Conservation (phyloP, 2,113 vertebrate species). For the Kryptolebias marmoratus region DNA sequence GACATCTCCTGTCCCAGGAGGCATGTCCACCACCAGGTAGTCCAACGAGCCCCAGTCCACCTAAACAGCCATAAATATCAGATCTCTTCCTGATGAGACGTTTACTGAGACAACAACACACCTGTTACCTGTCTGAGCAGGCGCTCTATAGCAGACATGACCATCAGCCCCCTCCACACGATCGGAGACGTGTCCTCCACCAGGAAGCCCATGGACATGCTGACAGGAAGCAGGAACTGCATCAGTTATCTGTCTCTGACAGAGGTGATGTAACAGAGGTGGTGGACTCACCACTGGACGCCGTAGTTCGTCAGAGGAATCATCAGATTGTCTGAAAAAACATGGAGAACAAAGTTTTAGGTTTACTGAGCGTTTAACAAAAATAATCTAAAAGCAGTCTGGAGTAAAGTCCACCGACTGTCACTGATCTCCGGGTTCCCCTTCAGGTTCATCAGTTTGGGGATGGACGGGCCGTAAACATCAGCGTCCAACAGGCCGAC, state of each 20-base stretch:
- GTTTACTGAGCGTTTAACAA: fast-evolving
- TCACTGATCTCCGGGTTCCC: slow-evolving; percentile 91
- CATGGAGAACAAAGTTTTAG: neutral
- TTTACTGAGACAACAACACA: neutral
- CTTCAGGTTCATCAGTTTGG: slow-evolving; percentile 96
- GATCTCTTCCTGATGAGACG: neutral
- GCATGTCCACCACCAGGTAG: slow-evolving; percentile 97
- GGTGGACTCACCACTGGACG: slow-evolving; percentile 86
- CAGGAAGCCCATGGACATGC: slow-evolving; percentile 99
- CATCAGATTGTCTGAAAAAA: slow-evolving; percentile 90
- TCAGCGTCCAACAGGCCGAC: slow-evolving; percentile 95
- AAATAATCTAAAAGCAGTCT: neutral
- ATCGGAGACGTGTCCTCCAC: slow-evolving; percentile 89
- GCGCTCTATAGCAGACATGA: slow-evolving; percentile 95
- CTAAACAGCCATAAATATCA: slow-evolving; percentile 74
- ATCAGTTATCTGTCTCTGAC: fast-evolving
- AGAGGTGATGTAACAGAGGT: fast-evolving
- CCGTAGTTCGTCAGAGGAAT: slow-evolving; percentile 94
- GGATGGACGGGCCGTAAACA: slow-evolving; percentile 93
- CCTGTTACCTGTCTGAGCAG: slow-evolving; percentile 88
- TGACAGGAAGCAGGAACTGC: slow-evolving; percentile 51
- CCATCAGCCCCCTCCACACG: slow-evolving; percentile 97
- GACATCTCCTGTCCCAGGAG: slow-evolving; percentile 96
- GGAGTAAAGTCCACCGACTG: slow-evolving; percentile 77
- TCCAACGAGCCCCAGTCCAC: slow-evolving; percentile 95